These are phyloP conservation scores for Nasonia oneida DNA, from an alignment of 2,888 invertebrate species.

Conservation along the genomic window DNA sequence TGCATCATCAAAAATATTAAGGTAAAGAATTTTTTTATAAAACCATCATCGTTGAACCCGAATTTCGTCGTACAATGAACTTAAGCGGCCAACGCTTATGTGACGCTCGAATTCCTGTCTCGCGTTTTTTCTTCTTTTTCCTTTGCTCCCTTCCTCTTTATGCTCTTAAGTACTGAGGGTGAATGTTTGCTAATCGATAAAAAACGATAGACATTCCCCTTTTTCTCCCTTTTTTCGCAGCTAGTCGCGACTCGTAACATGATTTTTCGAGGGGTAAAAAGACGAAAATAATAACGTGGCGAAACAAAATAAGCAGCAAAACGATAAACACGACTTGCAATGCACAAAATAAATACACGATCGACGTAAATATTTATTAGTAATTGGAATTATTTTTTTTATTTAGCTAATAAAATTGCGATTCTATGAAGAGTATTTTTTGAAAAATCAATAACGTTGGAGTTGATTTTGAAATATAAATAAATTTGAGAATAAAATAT, in stretches of 20 bases:
- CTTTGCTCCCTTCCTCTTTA: conserved; percentile 16
- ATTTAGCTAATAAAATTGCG: conserved; percentile 27
- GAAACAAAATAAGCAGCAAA: conserved; percentile 48
- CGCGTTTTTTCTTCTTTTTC: conserved; percentile 38
- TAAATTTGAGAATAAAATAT: no score
- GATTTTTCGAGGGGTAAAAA: conserved; percentile 22
- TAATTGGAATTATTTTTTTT: conserved; percentile 49
- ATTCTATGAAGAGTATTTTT: conserved; percentile 20
- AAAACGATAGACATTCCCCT: conserved; percentile 35
- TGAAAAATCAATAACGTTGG: neutral
- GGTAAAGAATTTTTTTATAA: neutral
- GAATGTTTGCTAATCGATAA: conserved; percentile 51
- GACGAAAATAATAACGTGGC: conserved; percentile 25
- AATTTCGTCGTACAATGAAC: conserved; percentile 40
- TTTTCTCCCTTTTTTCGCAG: conserved; percentile 41
- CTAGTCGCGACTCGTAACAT: conserved; percentile 42
- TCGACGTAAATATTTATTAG: conserved; percentile 51
- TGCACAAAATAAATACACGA: conserved; percentile 60
- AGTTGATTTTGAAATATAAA: no score
- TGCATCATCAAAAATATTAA: neutral
- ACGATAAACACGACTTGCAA: conserved; percentile 28
- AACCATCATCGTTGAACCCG: conserved; percentile 32
- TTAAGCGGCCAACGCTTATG: conserved; percentile 22
- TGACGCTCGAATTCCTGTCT: conserved; percentile 45
- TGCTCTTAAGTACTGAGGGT: conserved; percentile 58